Evolutionary conservation across 2,113 vertebrate species (phyloP), one percentile per base, ranked within the genome.

Genomic region (Echinops telfairi): DNA sequence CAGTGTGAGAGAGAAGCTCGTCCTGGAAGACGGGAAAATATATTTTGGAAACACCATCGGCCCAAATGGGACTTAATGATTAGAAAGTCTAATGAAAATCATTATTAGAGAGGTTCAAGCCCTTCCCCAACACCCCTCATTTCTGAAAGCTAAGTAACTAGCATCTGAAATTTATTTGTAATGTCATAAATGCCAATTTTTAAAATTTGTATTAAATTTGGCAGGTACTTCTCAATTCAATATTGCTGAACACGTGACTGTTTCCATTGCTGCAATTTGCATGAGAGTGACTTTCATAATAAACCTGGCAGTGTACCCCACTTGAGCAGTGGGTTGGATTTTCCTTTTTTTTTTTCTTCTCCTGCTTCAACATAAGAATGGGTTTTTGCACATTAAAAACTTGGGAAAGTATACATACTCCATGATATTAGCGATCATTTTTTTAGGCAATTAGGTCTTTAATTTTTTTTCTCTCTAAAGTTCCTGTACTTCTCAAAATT

Each of bases 131-230:
- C 47, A 53, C 25, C n/a, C 27, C 31, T 83, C 77, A 92, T 62
- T 90, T 95, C 40, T n/a, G 89, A 93, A 89, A 77, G 33, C 79
- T 80, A 93, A 88, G 40, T 85, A 77, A 96, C 89, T 62, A 89
- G n/a, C 4, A 92, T 19, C 43, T 85, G 75, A 73, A 86, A 70
- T 80, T 43, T 83, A 89, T 77, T 95, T 92, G 58, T 22, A 53
- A 76, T 92, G 89, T 91, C 90, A 83, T 53, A 80, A 86, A 76
- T 80, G 57, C 64, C 47, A 80, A 78, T n/a, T 62, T 88, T 29
- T 88, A 33, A 78, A 91, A 80, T 79, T 36, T 58, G 4, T 64
- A 89, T 92, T 82, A 94, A 92, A 85, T 53, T 77, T 95, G 80
- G 82, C 91, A 86, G 58, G 33, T 47, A 76, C 0, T 43, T 76